Percentiles rank a stretch among this genome's conserved stretches.
phyloP scores from a whole-genome alignment of 2,888 invertebrate species.

The Chrysopilus asiliformis region DNA sequence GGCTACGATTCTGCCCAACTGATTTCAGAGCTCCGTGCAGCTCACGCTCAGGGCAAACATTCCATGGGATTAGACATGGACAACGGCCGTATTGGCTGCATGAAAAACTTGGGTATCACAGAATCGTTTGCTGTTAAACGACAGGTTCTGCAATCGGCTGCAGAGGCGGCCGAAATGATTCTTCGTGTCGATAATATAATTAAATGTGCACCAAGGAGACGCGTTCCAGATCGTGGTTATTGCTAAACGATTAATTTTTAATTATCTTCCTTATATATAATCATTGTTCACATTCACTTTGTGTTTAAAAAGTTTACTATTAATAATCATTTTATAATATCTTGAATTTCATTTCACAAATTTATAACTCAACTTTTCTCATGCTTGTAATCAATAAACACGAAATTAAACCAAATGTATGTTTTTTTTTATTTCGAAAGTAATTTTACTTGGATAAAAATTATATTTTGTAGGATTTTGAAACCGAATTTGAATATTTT shows the following conservation, averaged over 20 bases:
- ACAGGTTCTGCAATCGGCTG: constrained; percentile 85
- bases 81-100: constrained; percentile 73
- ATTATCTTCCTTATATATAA: too few relatives aligned
- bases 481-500: too few relatives aligned
- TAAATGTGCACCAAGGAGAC: constrained; percentile 75
- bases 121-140: constrained; percentile 96
- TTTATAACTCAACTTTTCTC: too few relatives aligned
- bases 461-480: too few relatives aligned
- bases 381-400: too few relatives aligned
- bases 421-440: too few relatives aligned
- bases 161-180: constrained; percentile 98
- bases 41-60: constrained; percentile 72
- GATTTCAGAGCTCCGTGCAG: constrained; percentile 80
- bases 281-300: too few relatives aligned
- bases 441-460: too few relatives aligned
- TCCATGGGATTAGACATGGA: constrained; percentile 68
- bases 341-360: too few relatives aligned
- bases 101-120: constrained; percentile 82
- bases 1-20: constrained; percentile 96
- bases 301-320: too few relatives aligned
- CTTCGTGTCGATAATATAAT: constrained; percentile 96
- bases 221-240: constrained; percentile 69
- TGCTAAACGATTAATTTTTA: constrained; percentile 19
- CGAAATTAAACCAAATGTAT: too few relatives aligned
- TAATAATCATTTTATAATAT: too few relatives aligned